Conservation (phyloP, 2,888 invertebrate species). For the Platycnemis pennipes region DNA sequence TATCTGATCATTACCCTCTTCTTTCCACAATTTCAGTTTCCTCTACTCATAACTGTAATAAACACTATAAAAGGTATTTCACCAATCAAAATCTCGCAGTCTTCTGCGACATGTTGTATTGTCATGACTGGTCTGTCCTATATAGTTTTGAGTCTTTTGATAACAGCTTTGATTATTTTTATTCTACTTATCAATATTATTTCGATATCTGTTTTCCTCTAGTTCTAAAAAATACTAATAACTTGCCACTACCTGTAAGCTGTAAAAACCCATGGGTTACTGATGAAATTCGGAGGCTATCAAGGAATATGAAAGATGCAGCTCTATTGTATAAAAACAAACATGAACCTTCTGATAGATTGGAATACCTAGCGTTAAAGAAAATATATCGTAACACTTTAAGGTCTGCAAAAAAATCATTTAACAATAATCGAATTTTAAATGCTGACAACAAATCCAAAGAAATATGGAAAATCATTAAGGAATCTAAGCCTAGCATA, state of each 20-base stretch:
- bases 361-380: neutral
- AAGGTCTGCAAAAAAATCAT: too few species aligned
- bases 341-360: neutral
- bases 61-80: neutral
- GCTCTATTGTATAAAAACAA: neutral
- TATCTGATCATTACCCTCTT: neutral
- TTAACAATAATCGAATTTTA: too few species aligned
- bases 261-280: neutral
- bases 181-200: neutral
- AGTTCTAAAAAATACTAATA: neutral
- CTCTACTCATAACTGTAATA: neutral
- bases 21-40: neutral
- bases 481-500: too few species aligned
- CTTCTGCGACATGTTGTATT: neutral
- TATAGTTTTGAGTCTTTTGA: neutral
- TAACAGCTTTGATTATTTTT: neutral
- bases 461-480: too few species aligned
- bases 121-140: neutral
- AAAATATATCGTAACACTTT: too few species aligned
- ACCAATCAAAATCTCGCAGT: neutral
- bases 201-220: neutral
- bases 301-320: conserved; percentile 17
- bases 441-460: too few species aligned
- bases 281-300: conserved; percentile 12
- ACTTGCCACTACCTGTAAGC: neutral